A percentile compares a stretch with the other conserved stretches of the same genome.
phyloP scores from a whole-genome alignment of 2,888 invertebrate species.

The Aelia acuminata region DNA sequence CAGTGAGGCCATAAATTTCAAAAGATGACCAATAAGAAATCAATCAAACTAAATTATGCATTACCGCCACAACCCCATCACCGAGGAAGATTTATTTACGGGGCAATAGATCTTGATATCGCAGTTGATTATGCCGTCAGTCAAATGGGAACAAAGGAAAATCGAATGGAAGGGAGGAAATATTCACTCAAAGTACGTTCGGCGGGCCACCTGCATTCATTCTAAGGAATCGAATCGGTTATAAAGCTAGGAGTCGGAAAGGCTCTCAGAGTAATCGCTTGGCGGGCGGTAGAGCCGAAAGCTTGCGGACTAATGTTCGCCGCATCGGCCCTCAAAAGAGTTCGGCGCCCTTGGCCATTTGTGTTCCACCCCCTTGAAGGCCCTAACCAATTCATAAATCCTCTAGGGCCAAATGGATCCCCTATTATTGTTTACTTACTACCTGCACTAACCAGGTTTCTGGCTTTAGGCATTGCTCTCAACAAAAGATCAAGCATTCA shows the following conservation, averaged over 20 bases:
- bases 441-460: neutral
- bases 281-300: neutral
- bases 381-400: conserved; percentile 30
- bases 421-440: neutral
- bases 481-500: too few species aligned
- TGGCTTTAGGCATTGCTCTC: neutral
- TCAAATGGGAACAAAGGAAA: neutral
- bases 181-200: neutral
- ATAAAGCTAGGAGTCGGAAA: conserved; percentile 11
- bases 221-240: conserved; percentile 1
- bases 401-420: neutral
- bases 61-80: neutral
- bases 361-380: neutral
- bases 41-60: conserved; percentile 22
- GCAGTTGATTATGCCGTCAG: conserved; percentile 9
- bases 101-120: conserved; percentile 11
- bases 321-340: neutral
- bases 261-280: conserved; percentile 10
- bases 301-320: neutral
- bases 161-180: neutral
- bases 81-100: neutral
- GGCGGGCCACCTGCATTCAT: neutral
- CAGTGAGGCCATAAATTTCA: neutral
- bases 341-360: neutral
- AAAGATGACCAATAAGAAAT: neutral